Evolutionary conservation across 2,113 vertebrate genomes (phyloP), one percentile per base, ranked within the genome.

Genomic region (Crotalus tigris): DNA sequence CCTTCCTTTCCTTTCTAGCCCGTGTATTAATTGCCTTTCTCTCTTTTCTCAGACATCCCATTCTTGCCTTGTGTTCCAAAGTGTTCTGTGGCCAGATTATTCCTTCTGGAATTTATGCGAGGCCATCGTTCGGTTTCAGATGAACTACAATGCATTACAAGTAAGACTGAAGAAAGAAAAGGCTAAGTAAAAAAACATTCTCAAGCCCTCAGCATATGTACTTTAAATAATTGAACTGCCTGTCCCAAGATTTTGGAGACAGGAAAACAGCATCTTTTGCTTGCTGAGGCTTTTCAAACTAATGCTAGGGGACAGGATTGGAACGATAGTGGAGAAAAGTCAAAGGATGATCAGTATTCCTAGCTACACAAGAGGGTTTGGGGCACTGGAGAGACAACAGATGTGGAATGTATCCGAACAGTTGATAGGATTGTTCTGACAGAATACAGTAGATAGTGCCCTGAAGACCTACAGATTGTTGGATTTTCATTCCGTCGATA

Each of bases 91-190:
- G 99, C 99, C 99, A 51, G 99, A 99, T 93, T 99, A 99, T 94
- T 98, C 99, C 0, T 99, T 99, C 96, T 99, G 99, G 99, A 99
- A 99, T 96, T 97, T 99, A 89, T 99, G 98, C 96, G 99, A 99
- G 93, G 99, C 99, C n/a, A 97, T 99, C 94, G 96, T 99, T 87
- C 98, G 98, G 91, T 99, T 98, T 96, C 99, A 99, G 95, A 97
- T 98, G 96, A 99, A 98, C 96, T 97, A 99, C 95, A 98, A 92
- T 88, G 97, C 98, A 93, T 98, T 99, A 89, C 99, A 99, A 98
- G 99, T 99, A 97, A 97, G 64, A 33, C 29, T 69, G 97, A 94
- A 15, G 93, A 89, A 1, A 39, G 23, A 1, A 12, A 54, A n/a
- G n/a, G 90, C 64, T 86, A 0, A 11, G 7, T 51, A 51, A 1